Evolutionary conservation across 2,888 invertebrate species (phyloP).

Genomic region (Epinotia bilunana): DNA sequence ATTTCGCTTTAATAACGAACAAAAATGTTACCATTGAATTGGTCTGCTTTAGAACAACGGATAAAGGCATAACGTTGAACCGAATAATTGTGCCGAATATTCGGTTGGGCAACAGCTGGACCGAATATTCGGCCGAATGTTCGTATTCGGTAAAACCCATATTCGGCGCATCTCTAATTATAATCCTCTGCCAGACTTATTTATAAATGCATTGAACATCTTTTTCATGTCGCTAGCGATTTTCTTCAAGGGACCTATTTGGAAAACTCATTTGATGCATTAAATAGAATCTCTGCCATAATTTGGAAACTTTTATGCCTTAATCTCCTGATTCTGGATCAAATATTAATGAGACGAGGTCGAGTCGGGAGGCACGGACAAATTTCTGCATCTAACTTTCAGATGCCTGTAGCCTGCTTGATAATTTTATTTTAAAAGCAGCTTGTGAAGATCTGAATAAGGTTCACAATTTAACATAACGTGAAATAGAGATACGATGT

Average conservation of each 20-base stretch:
- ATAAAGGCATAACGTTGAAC: too few relatives aligned
- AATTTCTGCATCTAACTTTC: background rate
- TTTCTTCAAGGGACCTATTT: constrained; percentile 33
- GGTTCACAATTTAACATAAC: background rate
- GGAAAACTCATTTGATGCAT: constrained; percentile 40
- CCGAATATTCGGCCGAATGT: too few relatives aligned
- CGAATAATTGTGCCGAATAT: too few relatives aligned
- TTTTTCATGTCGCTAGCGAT: constrained; percentile 21
- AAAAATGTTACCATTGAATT: too few relatives aligned
- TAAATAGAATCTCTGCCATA: constrained; percentile 53
- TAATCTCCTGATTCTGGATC: constrained; percentile 57
- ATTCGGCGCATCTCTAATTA: too few relatives aligned
- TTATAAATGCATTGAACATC: constrained; percentile 28
- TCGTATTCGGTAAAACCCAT: too few relatives aligned
- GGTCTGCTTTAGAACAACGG: too few relatives aligned
- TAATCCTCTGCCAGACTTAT: background rate
- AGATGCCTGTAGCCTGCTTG: background rate
- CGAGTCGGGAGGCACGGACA: constrained; percentile 25
- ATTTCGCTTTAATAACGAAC: too few relatives aligned
- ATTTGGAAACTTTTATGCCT: constrained; percentile 58
- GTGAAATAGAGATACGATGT: background rate
- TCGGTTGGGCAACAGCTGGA: too few relatives aligned
- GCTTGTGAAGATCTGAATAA: background rate
- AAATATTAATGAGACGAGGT: constrained; percentile 57
- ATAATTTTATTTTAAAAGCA: background rate